Percentiles rank a stretch among this genome's conserved stretches.
Conservation (phyloP, 92 coral and sea anemone genomes). For the Montipora capitata region DNA sequence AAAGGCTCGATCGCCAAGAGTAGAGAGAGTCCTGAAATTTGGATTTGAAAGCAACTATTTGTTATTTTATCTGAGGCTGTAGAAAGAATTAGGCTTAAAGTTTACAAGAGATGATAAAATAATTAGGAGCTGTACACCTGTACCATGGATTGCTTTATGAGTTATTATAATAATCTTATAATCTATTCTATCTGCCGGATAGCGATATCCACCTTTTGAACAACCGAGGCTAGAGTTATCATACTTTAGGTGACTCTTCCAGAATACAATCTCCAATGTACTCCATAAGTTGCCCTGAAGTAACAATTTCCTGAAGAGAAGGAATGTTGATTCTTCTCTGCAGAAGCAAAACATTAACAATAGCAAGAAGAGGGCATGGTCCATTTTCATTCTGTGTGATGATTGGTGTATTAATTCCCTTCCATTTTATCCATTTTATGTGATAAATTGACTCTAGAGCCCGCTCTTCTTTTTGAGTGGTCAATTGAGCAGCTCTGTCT, state of each 20-base stretch:
- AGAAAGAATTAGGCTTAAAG: no score
- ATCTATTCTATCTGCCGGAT: no score
- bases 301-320: slow-evolving; percentile 89
- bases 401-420: slow-evolving; percentile 89
- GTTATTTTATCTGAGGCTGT: no score
- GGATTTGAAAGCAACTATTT: no score
- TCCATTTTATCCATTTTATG: slow-evolving; percentile 96
- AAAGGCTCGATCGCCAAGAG: no score
- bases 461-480: slow-evolving; percentile 9
- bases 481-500: background rate
- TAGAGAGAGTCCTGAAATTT: no score
- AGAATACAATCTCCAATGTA: slow-evolving; percentile 95
- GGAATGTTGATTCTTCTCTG: slow-evolving; percentile 88
- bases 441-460: slow-evolving; percentile 81
- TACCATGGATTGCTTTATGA: no score
- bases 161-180: no score
- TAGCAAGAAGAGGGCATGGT: slow-evolving; percentile 96
- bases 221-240: background rate
- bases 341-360: slow-evolving; percentile 89
- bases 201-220: no score
- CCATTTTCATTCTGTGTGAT: slow-evolving; percentile 99
- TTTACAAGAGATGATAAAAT: no score
- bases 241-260: slow-evolving; percentile 94
- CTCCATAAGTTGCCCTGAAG: slow-evolving; percentile 96
- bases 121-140: no score